Conservation (phyloP, 2,797 vertebrate species). For the Muscicapa striata region DNA sequence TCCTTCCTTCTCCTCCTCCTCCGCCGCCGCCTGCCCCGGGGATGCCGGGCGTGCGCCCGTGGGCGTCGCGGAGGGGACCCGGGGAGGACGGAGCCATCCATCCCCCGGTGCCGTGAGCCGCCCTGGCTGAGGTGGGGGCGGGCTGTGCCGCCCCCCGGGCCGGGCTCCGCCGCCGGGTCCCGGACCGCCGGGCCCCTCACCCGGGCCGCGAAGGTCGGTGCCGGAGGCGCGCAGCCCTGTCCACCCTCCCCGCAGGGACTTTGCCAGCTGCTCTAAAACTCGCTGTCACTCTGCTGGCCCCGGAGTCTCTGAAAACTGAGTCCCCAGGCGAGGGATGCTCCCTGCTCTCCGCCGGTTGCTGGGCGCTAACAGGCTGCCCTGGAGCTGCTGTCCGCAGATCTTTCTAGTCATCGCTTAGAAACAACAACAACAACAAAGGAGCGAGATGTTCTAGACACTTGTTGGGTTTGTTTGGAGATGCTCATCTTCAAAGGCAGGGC, state of each 20-base stretch:
- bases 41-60: background rate
- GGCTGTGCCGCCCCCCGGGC: no score
- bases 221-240: background rate
- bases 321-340: background rate
- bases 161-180: background rate
- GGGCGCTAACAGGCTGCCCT: background rate
- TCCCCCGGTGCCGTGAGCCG: background rate
- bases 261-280: background rate
- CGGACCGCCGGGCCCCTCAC: background rate
- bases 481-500: background rate
- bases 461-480: constrained; percentile 42
- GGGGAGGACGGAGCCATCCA: background rate
- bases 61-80: background rate
- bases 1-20: background rate
- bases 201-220: background rate
- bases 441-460: constrained; percentile 22
- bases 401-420: constrained; percentile 2
- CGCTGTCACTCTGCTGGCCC: background rate
- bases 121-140: background rate
- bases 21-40: background rate
- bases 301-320: background rate
- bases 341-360: background rate
- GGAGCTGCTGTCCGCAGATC: background rate
- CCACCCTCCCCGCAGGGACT: background rate
- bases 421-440: background rate